phyloP scores from a whole-genome alignment of 2,113 vertebrate genomes.

The Tachysurus fulvidraco region DNA sequence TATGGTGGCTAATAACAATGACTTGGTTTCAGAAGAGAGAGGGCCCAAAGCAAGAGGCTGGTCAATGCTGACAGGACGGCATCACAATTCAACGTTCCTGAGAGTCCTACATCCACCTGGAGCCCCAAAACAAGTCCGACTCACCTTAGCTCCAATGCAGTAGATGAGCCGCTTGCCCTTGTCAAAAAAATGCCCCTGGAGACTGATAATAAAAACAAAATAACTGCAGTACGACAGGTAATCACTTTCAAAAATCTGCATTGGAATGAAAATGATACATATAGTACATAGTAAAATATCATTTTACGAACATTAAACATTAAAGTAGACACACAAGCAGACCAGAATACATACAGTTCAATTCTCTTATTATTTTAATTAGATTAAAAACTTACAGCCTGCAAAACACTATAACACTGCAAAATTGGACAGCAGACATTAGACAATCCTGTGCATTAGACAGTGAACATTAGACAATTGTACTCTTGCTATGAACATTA shows the following conservation, averaged over 20 bases:
- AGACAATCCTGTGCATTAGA: background rate
- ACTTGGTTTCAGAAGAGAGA: slow-evolving; percentile 69
- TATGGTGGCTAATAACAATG: background rate
- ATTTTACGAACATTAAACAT: background rate
- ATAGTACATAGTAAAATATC: background rate
- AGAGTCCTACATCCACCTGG: slow-evolving; percentile 69
- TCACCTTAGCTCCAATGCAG: slow-evolving; percentile 63
- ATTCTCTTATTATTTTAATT: background rate
- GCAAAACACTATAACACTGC: background rate
- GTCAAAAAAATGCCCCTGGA: slow-evolving; percentile 76
- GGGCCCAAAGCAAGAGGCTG: slow-evolving; percentile 65
- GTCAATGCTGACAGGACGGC: slow-evolving; percentile 59
- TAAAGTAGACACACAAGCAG: too few relatives aligned
- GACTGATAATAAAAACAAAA: slow-evolving; percentile 60
- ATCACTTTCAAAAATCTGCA: slow-evolving; percentile 8
- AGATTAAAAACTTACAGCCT: background rate
- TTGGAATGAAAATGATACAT: background rate
- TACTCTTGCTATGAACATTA: background rate
- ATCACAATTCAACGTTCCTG: slow-evolving; percentile 58
- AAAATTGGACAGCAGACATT: background rate
- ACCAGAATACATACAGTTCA: background rate
- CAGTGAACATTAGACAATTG: background rate
- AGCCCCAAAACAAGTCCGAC: slow-evolving; percentile 70
- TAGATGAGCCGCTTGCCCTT: slow-evolving; percentile 77
- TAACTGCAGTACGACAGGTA: slow-evolving; percentile 66